Evolutionary conservation across 2,888 invertebrate species (phyloP).

Genomic region (Campoplex capitator): DNA sequence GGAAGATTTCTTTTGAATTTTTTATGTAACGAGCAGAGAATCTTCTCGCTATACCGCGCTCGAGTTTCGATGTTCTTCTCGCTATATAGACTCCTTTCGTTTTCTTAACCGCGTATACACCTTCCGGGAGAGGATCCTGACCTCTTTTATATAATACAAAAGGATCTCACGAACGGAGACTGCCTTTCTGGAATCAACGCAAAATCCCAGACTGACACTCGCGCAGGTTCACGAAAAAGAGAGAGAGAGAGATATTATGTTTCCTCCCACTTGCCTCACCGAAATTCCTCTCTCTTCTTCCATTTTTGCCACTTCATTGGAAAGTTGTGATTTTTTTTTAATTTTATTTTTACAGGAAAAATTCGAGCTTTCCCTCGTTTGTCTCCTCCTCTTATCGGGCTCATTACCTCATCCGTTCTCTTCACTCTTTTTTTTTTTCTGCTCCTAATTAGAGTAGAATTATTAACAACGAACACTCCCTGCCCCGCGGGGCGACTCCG

Average conservation of each 20-base stretch:
- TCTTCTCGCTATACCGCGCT: background rate
- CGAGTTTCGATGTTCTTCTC: slow-evolving; percentile 34
- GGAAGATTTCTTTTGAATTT: slow-evolving; percentile 21
- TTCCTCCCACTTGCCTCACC: slow-evolving; percentile 34
- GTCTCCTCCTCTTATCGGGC: background rate
- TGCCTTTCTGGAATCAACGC: slow-evolving; percentile 43
- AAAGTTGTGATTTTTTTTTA: slow-evolving; percentile 68
- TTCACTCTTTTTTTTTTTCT: background rate
- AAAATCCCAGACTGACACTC: slow-evolving; percentile 33
- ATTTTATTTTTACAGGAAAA: background rate
- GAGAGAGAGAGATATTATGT: background rate
- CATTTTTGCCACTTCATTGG: slow-evolving; percentile 66
- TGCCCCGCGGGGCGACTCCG: too few species aligned
- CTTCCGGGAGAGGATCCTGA: slow-evolving; percentile 55
- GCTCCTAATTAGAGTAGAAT: background rate
- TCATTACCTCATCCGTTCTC: slow-evolving; percentile 7
- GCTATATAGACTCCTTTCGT: slow-evolving; percentile 59
- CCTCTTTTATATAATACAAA: slow-evolving; percentile 61
- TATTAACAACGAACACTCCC: background rate
- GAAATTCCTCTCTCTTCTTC: slow-evolving; percentile 53
- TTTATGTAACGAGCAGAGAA: slow-evolving; percentile 29
- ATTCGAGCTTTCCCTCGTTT: slow-evolving; percentile 23
- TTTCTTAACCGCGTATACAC: slow-evolving; percentile 54
- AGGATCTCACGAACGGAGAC: slow-evolving; percentile 39
- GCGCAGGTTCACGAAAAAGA: background rate